Evolutionary conservation across 2,113 vertebrate genomes (phyloP), one percentile per base, ranked within the genome.

Genomic region (Ailuropoda melanoleuca): DNA sequence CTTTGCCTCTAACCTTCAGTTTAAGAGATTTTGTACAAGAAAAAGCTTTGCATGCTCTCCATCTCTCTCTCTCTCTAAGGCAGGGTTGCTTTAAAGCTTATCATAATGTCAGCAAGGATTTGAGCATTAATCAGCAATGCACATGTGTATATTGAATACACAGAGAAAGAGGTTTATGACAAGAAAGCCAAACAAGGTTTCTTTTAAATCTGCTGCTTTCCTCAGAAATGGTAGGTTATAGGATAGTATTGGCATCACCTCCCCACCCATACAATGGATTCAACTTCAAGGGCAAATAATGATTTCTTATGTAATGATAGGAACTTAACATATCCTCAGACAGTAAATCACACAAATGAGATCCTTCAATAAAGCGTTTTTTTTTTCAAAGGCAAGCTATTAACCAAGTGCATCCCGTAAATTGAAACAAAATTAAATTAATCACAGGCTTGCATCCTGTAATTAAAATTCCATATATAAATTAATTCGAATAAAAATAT

Each of bases 381-480:
- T 90, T n/a, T 4, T 66, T 58, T 43, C 75, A 21, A 74, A 92
- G 66, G 66, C n/a, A 97, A 43, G 95, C 90, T 8, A 50, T 95
- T 97, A 97, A 75, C 88, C 56, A 68, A 98, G 86, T 17, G 21
- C 26, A 19, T 95, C 90, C 53, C 75, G 4, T 97, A 98, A 98
- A 98, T 97, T 58, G 94, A 93, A 62, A 85, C 60, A 93, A 93
- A 97, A 98, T 97, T 94, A 93, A 98, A 97, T 94, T 96, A 95
- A 96, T 97, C 94, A 91, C 56, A 97, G 86, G 21, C 64, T 94
- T 93, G 82, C 82, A 95, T 97, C 58, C 68, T 95, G 18, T 97
- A 97, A 98, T 98, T 98, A 98, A 98, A 98, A 97, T 88, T 92
- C 19, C 62, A 96, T 77, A 95, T 90, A 56, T 68, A 96, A 90